phyloP scores from a whole-genome alignment of 2,113 vertebrate genomes.

The Raja brachyura region DNA sequence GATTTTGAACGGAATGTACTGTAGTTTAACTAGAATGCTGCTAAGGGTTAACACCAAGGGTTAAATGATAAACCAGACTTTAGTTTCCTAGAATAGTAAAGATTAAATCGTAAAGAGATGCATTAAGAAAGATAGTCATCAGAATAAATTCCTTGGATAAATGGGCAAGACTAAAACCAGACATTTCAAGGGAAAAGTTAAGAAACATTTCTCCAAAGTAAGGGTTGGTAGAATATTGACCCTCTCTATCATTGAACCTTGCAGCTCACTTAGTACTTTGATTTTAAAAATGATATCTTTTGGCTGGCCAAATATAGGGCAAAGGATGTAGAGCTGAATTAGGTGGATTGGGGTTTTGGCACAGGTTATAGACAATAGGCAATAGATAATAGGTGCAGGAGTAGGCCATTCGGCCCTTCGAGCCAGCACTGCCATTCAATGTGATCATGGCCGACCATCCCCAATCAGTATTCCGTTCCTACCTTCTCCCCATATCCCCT shows the following conservation, averaged over 20 bases:
- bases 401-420: no score
- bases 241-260: no score
- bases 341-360: background rate
- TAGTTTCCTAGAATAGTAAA: background rate
- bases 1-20: background rate
- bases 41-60: background rate
- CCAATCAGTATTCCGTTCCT: no score
- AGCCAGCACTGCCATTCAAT: no score
- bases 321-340: background rate
- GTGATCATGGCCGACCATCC: no score
- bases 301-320: background rate
- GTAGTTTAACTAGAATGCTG: background rate
- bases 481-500: no score
- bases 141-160: background rate
- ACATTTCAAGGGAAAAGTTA: background rate
- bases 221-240: background rate
- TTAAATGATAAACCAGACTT: background rate
- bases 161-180: background rate
- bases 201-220: background rate
- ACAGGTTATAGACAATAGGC: background rate
- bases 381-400: no score
- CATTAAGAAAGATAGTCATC: background rate
- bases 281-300: background rate
- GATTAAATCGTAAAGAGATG: background rate
- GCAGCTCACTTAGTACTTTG: no score